These are phyloP conservation scores for Dysmachus trigonus DNA, from an alignment of 2,888 invertebrate species.

Conservation along the genomic window DNA sequence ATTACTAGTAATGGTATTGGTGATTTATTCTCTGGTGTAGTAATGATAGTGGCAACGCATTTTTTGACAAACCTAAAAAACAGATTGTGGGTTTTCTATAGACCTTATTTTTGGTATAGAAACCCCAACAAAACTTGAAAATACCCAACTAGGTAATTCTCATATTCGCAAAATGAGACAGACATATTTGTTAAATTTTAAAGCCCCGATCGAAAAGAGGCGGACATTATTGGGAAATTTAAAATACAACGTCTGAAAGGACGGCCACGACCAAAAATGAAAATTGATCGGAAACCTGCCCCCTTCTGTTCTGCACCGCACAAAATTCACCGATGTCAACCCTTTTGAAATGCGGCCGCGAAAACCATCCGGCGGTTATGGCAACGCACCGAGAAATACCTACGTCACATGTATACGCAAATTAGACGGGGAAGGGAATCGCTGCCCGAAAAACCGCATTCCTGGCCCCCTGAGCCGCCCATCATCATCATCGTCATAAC, in stretches of 20 bases:
- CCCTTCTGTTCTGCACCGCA: not conserved
- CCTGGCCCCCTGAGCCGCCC: not conserved
- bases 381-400: not conserved
- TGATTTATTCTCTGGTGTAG: too few species aligned
- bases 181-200: not conserved
- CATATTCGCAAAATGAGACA: not conserved
- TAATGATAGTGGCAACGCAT: not conserved
- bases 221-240: not conserved
- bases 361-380: slow-evolving; percentile 19
- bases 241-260: not conserved
- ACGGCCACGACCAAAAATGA: not conserved
- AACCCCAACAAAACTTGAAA: not conserved
- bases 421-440: not conserved
- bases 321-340: slow-evolving; percentile 20
- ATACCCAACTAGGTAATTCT: not conserved
- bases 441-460: slow-evolving; percentile 26
- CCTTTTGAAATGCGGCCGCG: not conserved
- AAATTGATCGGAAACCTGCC: slow-evolving; percentile 46
- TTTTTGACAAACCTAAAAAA: not conserved
- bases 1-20: too few species aligned
- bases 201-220: not conserved
- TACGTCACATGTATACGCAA: not conserved
- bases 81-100: not conserved
- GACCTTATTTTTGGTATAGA: not conserved
- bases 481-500: not conserved